Evolutionary conservation across 2,113 vertebrate genomes (phyloP), one percentile per base, ranked within the genome.

Genomic region (Lipophrys pholis): DNA sequence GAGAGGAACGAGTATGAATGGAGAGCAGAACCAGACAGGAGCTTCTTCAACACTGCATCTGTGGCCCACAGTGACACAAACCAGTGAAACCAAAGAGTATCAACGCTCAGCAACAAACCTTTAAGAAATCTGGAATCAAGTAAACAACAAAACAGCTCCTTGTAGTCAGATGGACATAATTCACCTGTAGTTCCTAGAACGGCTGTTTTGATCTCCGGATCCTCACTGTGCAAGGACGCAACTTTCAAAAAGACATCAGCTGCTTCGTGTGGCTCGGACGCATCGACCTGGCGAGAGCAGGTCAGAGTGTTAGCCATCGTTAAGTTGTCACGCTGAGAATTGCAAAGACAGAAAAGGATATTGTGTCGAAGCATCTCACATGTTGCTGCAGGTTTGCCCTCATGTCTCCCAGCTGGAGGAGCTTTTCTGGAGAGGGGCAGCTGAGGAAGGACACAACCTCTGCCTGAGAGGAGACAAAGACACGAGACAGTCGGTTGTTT

Each of bases 41-140:
- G 95, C 90, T 96, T 96, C 78, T 86, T 94, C 94, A 99, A 91
- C 78, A 98, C 69, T 8, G 89, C 93, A 58, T 98, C 98, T 97
- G 80, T 8, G 84, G 30, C 21, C 65, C 38, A 76, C 17, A 78
- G 43, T 16, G 36, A 76, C 2, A 10, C 2, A 6, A 36, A 21
- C 45, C 41, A 5, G 3, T 6, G 8, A n/a, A 12, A 30, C 4
- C 21, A 30, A 30, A 30, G 2, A 30, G 21, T 30, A 30, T 30
- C 21, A 48, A 7, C 14, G 21, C 6, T 45, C 1, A 7, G n/a
- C 5, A 6, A 6, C 12, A 14, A 14, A 46, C 7, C 42, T 43
- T 7, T 12, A 15, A 15, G 14, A 1, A 48, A 48, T 7, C 7
- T 48, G 14, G 45, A 48, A 48, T 46, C 12, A 6, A 6, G 12